Conservation (phyloP, 2,797 vertebrate species). For the Clarias pachynema region DNA sequence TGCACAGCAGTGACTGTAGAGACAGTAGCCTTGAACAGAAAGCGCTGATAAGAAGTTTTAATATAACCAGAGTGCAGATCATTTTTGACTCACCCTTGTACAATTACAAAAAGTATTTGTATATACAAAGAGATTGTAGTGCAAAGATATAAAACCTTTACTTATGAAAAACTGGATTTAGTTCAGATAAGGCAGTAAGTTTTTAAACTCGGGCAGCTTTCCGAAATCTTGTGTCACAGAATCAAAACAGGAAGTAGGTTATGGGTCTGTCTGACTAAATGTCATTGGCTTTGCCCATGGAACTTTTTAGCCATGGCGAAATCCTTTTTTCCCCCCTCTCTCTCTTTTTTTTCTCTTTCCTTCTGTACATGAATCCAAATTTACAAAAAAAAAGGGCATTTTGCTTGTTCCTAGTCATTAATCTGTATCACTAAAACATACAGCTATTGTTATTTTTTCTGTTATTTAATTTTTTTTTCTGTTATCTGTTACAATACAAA, state of each 20-base stretch:
- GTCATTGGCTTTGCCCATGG: not conserved
- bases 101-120: too few relatives aligned
- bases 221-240: not conserved
- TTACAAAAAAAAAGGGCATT: too few relatives aligned
- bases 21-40: too few relatives aligned
- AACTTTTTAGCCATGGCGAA: not conserved
- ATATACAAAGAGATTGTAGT: too few relatives aligned
- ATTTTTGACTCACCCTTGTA: too few relatives aligned
- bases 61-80: too few relatives aligned
- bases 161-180: too few relatives aligned
- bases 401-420: not conserved
- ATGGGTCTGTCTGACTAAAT: not conserved
- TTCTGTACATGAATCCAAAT: not conserved
- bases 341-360: not conserved
- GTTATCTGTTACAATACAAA: not conserved
- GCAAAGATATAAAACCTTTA: too few relatives aligned
- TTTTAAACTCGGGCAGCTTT: not conserved
- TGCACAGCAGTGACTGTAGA: too few relatives aligned
- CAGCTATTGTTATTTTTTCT: not conserved
- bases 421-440: not conserved
- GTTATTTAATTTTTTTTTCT: too few relatives aligned
- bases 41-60: too few relatives aligned
- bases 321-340: not conserved
- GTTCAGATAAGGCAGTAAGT: not conserved
- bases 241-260: conserved; percentile 8